Base-by-base conservation (phyloP, 2,113 vertebrate species). In the Periophthalmodon schlosseri region DNA sequence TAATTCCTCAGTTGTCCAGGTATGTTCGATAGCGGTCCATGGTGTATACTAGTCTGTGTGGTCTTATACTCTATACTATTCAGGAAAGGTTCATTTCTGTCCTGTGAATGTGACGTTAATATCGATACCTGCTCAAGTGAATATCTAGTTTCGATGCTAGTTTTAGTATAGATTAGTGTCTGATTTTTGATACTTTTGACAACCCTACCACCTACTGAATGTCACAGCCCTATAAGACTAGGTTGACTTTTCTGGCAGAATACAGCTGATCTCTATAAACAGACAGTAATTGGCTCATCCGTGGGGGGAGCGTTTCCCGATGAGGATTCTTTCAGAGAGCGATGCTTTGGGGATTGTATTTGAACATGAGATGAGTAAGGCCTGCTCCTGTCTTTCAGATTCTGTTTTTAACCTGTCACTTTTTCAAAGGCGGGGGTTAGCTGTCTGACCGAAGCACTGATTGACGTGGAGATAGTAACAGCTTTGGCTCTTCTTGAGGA, bases 341-440 rank as follows among this genome's bases (percentile, higher is more conserved):
- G 77, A 83, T 5, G 52, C 73, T 75, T 84, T 83, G 81, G 61
- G 39, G 69, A 76, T 73, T 18, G 67, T 20, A 66, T 70, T 57
- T 23, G 52, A 75, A 68, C 63, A 73, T 64, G 58, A 47, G 28
- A 80, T 50, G 68, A 75, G 72, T 73, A 61, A 33, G 73, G 74
- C 39, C 69, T 23, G 56, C 71, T 46, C 33, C 68, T 78, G 67
- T 73, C 80, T 71, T 44, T 68, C 39, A 23, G n/a, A n/a, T 64
- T 69, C 46, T 72, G 33, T 28, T 21, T 34, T 69, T 61, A 33
- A 75, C 63, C 72, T 75, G 73, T 76, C 65, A 69, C 65, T 58
- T 52, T 13, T 14, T 23, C 24, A 44, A 50, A 66, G 49, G 39
- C 66, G 16, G n/a, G 24, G 60, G 69, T 69, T 67, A 77, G 60